These are phyloP conservation scores for Axea sp. DNA, from an alignment of 2,888 invertebrate species.

Conservation along the genomic window DNA sequence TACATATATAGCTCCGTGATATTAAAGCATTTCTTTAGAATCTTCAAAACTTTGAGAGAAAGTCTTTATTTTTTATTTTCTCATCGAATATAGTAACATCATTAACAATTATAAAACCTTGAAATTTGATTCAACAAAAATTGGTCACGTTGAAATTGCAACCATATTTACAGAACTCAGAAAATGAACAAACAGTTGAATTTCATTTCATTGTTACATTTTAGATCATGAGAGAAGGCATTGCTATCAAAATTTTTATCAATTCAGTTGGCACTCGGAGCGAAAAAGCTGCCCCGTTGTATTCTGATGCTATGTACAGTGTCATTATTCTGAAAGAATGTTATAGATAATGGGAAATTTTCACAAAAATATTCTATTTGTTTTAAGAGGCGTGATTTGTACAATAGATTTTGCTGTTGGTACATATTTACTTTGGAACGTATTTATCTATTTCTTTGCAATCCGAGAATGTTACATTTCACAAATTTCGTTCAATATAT, in stretches of 20 bases:
- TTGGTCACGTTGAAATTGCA: background rate
- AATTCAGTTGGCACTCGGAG: slow-evolving; percentile 41
- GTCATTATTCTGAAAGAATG: background rate
- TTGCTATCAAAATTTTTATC: slow-evolving; percentile 25
- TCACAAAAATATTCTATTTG: slow-evolving; percentile 30
- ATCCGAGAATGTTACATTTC: slow-evolving; percentile 21
- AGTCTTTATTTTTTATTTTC: slow-evolving; percentile 31
- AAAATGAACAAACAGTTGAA: background rate
- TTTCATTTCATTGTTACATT: slow-evolving; percentile 4
- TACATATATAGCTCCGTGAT: slow-evolving; percentile 12
- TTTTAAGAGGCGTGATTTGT: slow-evolving; percentile 23
- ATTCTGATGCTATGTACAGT: slow-evolving; percentile 19
- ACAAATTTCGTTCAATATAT: slow-evolving; percentile 12
- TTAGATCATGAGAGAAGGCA: slow-evolving; percentile 3
- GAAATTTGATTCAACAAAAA: slow-evolving; percentile 13
- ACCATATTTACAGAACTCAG: slow-evolving; percentile 18
- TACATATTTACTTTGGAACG: background rate
- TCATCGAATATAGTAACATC: slow-evolving; percentile 36
- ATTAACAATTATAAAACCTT: slow-evolving; percentile 34
- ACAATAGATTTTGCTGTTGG: slow-evolving; percentile 1
- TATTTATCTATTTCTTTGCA: no score
- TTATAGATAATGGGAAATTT: slow-evolving; percentile 14
- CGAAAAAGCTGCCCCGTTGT: slow-evolving; percentile 17
- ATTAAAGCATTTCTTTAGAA: slow-evolving; percentile 24
- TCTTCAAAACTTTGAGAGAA: slow-evolving; percentile 34